Evolutionary conservation across 2,113 vertebrate species (phyloP).

Genomic region (Coptodon rendalli): DNA sequence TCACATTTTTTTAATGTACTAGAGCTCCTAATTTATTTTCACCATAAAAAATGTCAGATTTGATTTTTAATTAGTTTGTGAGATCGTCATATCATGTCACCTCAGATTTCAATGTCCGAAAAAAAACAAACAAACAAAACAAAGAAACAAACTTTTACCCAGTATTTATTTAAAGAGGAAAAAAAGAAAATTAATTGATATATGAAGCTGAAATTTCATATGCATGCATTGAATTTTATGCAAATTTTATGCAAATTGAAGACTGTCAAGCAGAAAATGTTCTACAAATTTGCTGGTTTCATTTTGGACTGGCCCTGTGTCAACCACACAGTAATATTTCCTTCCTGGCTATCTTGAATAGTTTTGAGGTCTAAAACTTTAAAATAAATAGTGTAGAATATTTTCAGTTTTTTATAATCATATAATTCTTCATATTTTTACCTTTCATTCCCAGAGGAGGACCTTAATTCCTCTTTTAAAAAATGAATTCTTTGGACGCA

Average conservation of each 20-base stretch:
- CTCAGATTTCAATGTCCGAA: background rate
- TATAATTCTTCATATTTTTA: background rate
- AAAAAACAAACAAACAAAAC: background rate
- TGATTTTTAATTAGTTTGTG: background rate
- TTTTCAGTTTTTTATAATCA: background rate
- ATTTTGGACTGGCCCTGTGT: background rate
- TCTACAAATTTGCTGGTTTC: background rate
- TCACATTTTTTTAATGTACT: background rate
- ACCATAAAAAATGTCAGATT: background rate
- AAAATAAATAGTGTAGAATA: background rate
- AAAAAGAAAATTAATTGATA: background rate
- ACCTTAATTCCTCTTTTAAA: background rate
- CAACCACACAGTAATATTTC: background rate
- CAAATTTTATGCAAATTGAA: background rate
- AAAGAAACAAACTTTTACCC: background rate
- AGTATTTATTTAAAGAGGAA: background rate
- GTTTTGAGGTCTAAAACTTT: background rate
- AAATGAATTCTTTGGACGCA: background rate
- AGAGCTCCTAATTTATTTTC: background rate
- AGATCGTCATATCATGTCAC: rapidly evolving
- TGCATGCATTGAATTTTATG: background rate
- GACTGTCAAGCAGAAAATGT: background rate
- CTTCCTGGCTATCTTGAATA: background rate
- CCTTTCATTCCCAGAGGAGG: background rate
- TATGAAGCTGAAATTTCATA: background rate